Evolutionary conservation across 2,113 vertebrate species (phyloP).

Genomic region (Puma concolor): DNA sequence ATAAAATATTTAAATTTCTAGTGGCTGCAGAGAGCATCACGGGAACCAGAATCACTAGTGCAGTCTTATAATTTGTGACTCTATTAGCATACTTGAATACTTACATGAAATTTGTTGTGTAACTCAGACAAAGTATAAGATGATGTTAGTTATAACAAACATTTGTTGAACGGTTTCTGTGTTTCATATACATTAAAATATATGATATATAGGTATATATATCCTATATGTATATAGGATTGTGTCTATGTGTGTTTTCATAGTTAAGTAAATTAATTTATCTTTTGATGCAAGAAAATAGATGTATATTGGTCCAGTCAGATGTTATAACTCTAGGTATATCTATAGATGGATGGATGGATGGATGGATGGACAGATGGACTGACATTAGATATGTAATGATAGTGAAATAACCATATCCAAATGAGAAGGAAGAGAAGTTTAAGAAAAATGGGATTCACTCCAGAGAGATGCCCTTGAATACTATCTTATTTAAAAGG

Average conservation of each 20-base stretch:
- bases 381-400: neutral
- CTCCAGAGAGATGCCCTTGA: neutral
- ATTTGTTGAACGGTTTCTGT: neutral
- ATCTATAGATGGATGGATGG: neutral
- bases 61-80: neutral
- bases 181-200: neutral
- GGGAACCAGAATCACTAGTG: neutral
- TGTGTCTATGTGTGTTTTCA: neutral
- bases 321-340: neutral
- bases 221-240: neutral
- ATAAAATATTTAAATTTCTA: conserved; percentile 9
- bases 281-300: conserved; percentile 10
- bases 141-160: neutral
- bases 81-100: neutral
- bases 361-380: too few species aligned
- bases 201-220: too few species aligned
- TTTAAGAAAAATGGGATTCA: neutral
- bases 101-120: neutral
- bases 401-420: neutral
- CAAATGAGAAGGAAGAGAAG: neutral
- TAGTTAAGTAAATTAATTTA: neutral
- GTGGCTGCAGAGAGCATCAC: neutral
- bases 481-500: neutral
- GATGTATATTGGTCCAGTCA: neutral
- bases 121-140: neutral